Base-by-base conservation (phyloP, 1,140 invertebrate genomes). In the Hylaeus volcanicus region DNA sequence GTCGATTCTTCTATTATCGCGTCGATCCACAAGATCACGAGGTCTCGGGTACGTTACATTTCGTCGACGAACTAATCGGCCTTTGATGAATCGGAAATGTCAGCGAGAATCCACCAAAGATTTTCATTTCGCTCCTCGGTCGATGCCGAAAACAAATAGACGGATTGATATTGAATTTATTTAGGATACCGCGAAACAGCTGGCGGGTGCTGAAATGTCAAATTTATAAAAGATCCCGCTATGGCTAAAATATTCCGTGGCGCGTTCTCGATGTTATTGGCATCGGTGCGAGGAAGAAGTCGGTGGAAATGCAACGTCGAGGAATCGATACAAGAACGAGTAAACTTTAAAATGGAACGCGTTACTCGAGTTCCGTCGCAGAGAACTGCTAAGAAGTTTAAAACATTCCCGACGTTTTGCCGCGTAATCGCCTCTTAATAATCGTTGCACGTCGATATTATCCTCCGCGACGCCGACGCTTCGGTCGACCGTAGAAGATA, bases 211-310 rank as follows among this genome's bases (percentile, higher is more conserved):
- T n/a, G 63, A 73, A 58, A 64, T 65, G 72, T 70, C 74, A 77
- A 76, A 70, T 81, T 81, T 81, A 70, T 51, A 81, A 70, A 70
- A 15, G 15, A 45, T 11, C 1, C 41, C 58, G 14, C 37, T n/a
- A 70, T 26, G 70, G 61, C 56, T 76, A 77, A 81, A 81, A 76
- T 81, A 81, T 76, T 81, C 79, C 48, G n/a, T n/a, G n/a, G 41
- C 48, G 64, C n/a, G 79, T 15, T 55, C 56, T 14, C 48, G 48
- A 53, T 63, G 55, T 64, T 64, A 80, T 80, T 61, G 79, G 71
- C 39, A 56, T 12, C 48, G 14, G 26, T 1, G 2, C 8, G 6
- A 2, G 5, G 26, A 12, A 5, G 45, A 56, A 51, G 11, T 43
- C 45, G 72, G 8, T 43, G 58, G 53, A 77, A 81, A 75, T 53